Evolutionary conservation across 2,113 vertebrate species (phyloP), one percentile per base, ranked within the genome.

Genomic region (Lamprologus callipterus): DNA sequence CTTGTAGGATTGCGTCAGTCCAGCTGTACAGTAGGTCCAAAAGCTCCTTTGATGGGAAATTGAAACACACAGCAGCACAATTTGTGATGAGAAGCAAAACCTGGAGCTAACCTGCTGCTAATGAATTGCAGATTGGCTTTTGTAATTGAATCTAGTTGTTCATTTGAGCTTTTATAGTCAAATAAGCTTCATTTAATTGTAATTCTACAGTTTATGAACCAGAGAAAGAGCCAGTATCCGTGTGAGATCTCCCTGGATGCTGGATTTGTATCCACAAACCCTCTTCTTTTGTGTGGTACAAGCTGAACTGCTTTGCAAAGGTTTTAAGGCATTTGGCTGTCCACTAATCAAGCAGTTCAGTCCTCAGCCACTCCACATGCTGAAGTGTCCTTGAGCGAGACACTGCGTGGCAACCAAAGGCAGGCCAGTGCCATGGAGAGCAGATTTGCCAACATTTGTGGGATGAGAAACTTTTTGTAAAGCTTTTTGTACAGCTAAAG

Each of bases 111-210:
- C 79, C 35, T 87, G 5, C 81, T 82, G 85, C 83, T 92, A 91
- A 93, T 93, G 78, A 88, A 82, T 82, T 83, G 82, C 89, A 91
- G 83, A 92, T 87, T 85, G 75, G n/a, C 54, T 91, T 86, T 79
- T 80, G 70, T 85, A 83, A 92, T 92, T 88, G 58, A 88, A 87
- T 92, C 89, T 79, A 85, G 92, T 89, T 92, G 88, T 92, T 94
- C 73, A 31, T 90, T 80, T 42, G 53, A 63, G 75, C 68, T 81
- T 91, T 91, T 84, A 78, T 53, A 60, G 80, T 37, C 70, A 90
- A 88, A 87, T 80, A 73, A 78, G 60, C 75, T 63, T 89, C 16
- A 87, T 83, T 89, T 83, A 54, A 83, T 84, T 87, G 49, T 47
- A 13, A 51, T 78, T 78, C 45, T 55, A 51, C 78, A 51, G 55